phyloP scores from a whole-genome alignment of 2,797 vertebrate species.

The Sebastes wilsoni region DNA sequence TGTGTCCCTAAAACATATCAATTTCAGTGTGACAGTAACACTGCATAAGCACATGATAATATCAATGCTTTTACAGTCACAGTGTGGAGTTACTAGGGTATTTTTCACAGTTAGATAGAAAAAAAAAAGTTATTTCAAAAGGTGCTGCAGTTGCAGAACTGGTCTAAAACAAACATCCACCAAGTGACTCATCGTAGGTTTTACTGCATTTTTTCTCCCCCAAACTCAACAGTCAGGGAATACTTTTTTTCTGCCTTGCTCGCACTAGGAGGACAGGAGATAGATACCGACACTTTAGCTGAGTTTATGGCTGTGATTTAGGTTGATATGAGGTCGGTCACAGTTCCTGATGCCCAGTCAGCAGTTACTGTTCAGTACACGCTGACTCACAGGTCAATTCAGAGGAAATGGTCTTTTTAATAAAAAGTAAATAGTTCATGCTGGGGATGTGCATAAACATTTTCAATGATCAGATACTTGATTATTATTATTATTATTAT shows the following conservation, averaged over 20 bases:
- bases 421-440: not conserved
- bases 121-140: not conserved
- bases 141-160: not conserved
- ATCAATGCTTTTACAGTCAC: not conserved
- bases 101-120: not conserved
- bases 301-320: constrained; percentile 39
- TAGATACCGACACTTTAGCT: not conserved
- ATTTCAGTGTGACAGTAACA: too few relatives aligned
- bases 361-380: constrained; percentile 16
- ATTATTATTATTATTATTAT: too few relatives aligned
- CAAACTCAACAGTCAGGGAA: not conserved
- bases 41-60: not conserved
- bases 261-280: not conserved
- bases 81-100: not conserved
- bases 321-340: constrained; percentile 5
- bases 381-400: constrained; percentile 11
- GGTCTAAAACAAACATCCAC: not conserved
- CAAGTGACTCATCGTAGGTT: not conserved
- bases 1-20: not conserved
- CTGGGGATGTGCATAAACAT: not conserved
- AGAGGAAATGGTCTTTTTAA: not conserved
- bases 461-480: not conserved
- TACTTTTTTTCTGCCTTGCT: not conserved
- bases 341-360: constrained; percentile 48
- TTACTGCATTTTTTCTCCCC: not conserved